These are phyloP conservation scores for Campoletis sonorensis DNA, from an alignment of 1,140 invertebrate genomes.

Conservation along the genomic window DNA sequence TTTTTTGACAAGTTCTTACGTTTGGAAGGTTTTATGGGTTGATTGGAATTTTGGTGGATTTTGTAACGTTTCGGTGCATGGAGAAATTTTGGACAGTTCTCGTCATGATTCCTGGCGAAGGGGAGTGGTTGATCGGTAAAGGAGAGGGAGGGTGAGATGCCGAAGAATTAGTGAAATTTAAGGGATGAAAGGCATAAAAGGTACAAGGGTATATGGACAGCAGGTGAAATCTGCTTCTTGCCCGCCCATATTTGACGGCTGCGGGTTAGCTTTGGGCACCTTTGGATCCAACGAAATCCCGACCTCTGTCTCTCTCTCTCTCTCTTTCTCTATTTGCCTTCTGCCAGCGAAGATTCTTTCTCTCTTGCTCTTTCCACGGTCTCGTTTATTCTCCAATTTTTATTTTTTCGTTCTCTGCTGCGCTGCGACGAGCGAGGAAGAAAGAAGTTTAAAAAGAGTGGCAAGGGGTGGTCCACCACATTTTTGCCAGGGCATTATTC, in stretches of 20 bases:
- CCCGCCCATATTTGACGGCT: slow-evolving; percentile 67
- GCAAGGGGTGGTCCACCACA: slow-evolving; percentile 70
- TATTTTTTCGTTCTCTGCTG: slow-evolving; percentile 32
- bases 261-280: slow-evolving; percentile 63
- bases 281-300: slow-evolving; percentile 57
- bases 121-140: slow-evolving; percentile 4
- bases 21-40: background rate
- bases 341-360: background rate
- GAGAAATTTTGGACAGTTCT: slow-evolving; percentile 46
- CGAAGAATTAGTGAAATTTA: slow-evolving; percentile 59
- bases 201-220: slow-evolving; percentile 46
- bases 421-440: slow-evolving; percentile 6
- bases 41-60: background rate
- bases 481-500: slow-evolving; percentile 71
- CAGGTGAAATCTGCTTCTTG: slow-evolving; percentile 63
- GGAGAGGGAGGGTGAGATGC: slow-evolving; percentile 21
- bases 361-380: slow-evolving; percentile 20
- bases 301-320: background rate
- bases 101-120: slow-evolving; percentile 35
- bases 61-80: slow-evolving; percentile 40
- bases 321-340: background rate
- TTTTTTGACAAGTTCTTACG: background rate
- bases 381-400: slow-evolving; percentile 43
- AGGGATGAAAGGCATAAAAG: slow-evolving; percentile 46
- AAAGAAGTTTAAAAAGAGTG: slow-evolving; percentile 62